phyloP scores from a whole-genome alignment of 1,140 invertebrate species.

The Chrysoperla carnea region DNA sequence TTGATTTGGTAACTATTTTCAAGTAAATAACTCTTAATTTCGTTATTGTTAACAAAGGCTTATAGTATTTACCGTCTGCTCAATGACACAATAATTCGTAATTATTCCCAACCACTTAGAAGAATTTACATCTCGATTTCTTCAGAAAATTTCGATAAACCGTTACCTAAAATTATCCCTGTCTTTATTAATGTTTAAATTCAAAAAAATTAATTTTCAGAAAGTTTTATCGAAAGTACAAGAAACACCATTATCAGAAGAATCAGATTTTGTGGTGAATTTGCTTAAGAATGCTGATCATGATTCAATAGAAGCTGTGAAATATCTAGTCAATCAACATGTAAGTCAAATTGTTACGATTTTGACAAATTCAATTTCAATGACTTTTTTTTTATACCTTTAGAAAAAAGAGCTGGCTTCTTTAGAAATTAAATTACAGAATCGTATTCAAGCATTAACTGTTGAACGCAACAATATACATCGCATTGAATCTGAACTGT shows the following conservation, averaged over 20 bases:
- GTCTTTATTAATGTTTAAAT: too few relatives aligned
- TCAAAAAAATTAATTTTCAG: conserved; percentile 5
- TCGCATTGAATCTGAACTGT: conserved; percentile 39
- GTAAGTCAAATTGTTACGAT: conserved; percentile 22
- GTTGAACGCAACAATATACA: conserved; percentile 39
- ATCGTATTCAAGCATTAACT: conserved; percentile 36
- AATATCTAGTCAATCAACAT: conserved; percentile 40
- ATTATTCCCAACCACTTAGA: too few relatives aligned
- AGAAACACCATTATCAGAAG: conserved; percentile 11
- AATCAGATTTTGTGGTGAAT: conserved; percentile 16
- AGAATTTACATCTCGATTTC: too few relatives aligned
- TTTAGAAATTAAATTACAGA: conserved; percentile 41
- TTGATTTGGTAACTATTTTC: too few relatives aligned
- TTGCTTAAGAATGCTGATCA: conserved; percentile 25
- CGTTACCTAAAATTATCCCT: too few relatives aligned
- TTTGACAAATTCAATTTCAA: too few relatives aligned
- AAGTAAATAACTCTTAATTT: too few relatives aligned
- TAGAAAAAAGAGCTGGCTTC: conserved; percentile 35
- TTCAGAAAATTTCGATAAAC: too few relatives aligned
- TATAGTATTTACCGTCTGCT: too few relatives aligned
- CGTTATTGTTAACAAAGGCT: too few relatives aligned
- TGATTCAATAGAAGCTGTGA: conserved; percentile 30
- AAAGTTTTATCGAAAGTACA: conserved; percentile 15
- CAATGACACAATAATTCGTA: too few relatives aligned
- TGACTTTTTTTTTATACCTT: conserved; percentile 2